Evolutionary conservation across 2,888 invertebrate species (phyloP).

Genomic region (Helicoverpa assulta): DNA sequence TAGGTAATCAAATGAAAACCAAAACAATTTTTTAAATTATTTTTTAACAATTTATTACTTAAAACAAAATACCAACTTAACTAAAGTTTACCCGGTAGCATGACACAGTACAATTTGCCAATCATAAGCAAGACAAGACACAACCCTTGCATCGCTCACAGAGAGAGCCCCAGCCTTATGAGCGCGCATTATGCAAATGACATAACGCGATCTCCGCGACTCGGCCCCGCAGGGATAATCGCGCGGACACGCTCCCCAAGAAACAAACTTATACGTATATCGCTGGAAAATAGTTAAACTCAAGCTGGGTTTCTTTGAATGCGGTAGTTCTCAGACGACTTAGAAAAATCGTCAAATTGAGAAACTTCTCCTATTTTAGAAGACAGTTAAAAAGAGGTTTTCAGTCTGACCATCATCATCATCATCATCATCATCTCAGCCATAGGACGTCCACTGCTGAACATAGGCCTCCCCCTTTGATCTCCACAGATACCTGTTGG

Average conservation of each 20-base stretch:
- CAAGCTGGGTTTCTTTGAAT: slow-evolving; percentile 9
- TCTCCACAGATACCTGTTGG: too few relatives aligned
- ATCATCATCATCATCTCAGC: too few relatives aligned
- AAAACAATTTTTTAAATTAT: too few relatives aligned
- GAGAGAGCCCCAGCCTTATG: slow-evolving; percentile 30
- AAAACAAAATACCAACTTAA: too few relatives aligned
- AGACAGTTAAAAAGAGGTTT: too few relatives aligned
- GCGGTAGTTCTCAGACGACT: neutral
- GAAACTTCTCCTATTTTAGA: too few relatives aligned
- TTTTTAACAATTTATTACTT: too few relatives aligned
- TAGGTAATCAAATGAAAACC: too few relatives aligned
- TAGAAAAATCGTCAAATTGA: neutral
- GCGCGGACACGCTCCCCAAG: slow-evolving; percentile 38
- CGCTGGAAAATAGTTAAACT: slow-evolving; percentile 29
- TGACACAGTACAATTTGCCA: neutral
- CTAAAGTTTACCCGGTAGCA: neutral
- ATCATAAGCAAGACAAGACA: neutral
- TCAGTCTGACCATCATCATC: too few relatives aligned
- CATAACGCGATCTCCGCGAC: slow-evolving; percentile 41
- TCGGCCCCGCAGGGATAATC: slow-evolving; percentile 36
- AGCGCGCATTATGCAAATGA: slow-evolving; percentile 50
- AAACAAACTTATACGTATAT: slow-evolving; percentile 50
- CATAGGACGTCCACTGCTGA: too few relatives aligned
- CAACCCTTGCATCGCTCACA: slow-evolving; percentile 20
- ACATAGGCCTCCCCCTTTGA: too few relatives aligned